phyloP scores from a whole-genome alignment of 2,888 invertebrate species.

The Eustalomyia histrio region DNA sequence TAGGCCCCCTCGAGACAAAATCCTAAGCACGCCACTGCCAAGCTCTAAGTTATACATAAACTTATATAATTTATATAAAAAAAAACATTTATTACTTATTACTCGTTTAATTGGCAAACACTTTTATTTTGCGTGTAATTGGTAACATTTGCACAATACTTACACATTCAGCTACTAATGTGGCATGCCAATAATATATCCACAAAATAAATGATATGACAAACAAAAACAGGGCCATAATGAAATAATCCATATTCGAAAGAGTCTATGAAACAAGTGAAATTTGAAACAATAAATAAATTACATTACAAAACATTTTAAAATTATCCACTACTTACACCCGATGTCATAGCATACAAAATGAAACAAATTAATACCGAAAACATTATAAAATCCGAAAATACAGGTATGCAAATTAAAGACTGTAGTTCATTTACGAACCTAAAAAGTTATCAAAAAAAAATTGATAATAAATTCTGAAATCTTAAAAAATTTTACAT shows the following conservation, averaged over 20 bases:
- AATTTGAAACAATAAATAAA: too few species aligned
- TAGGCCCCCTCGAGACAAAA: too few species aligned
- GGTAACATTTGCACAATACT: too few species aligned
- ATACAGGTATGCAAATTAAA: conserved; percentile 72
- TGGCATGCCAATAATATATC: conserved; percentile 76
- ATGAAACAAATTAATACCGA: conserved; percentile 74
- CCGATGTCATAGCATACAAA: conserved; percentile 70
- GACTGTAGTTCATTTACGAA: conserved; percentile 68
- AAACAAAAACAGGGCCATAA: conserved; percentile 71
- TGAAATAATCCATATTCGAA: conserved; percentile 71
- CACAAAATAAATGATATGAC: conserved; percentile 71
- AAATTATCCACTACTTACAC: conserved; percentile 71
- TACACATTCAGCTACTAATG: conserved; percentile 70
- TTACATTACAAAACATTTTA: too few species aligned
- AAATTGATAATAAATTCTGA: too few species aligned
- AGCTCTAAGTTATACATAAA: too few species aligned
- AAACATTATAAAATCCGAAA: conserved; percentile 74
- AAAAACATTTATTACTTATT: too few species aligned
- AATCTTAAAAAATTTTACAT: background rate
- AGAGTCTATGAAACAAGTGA: conserved; percentile 61
- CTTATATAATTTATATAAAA: too few species aligned
- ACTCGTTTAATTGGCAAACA: too few species aligned
- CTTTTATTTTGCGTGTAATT: too few species aligned
- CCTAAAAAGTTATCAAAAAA: conserved; percentile 39
- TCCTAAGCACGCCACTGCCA: too few species aligned